Evolutionary conservation across 1,140 invertebrate species (phyloP), one percentile per base, ranked within the genome.

Genomic region (Yoshiicerus persimilis): DNA sequence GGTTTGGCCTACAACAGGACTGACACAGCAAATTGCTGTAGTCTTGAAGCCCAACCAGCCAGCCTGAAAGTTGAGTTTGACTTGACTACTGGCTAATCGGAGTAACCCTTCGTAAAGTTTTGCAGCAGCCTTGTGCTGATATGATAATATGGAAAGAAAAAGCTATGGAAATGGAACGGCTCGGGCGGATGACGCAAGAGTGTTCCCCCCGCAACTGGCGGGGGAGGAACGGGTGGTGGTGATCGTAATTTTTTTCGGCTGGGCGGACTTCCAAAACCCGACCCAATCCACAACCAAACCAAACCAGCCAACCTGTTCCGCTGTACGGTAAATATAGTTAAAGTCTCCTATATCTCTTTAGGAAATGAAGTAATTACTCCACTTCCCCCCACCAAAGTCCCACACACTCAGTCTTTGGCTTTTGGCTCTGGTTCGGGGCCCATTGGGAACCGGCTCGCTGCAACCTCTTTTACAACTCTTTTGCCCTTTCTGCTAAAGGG

Each of bases 141-240:
- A 66, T 27, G 23, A 70, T 27, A 27, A 70, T 30, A 27, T 27
- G 23, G n/a, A 34, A 80, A 34, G 75, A 80, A 80, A 80, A 80
- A 80, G 75, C 75, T 80, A 80, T 80, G 75, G 75, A 80, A 80
- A 80, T 80, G 75, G 34, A 80, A 80, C 75, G 75, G 75, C n/a
- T n/a, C n/a, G 38, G 75, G 75, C 32, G 32, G 75, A 80, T 80
- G 75, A 80, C 75, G 75, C 75, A 80, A 80, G 75, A 80, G 75
- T 80, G 25, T 70, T 70, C 34, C 75, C 75, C 75, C 75, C 75
- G 32, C 32, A 80, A 80, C 20, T n/a, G 75, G 75, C 75, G 75
- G 75, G 75, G 75, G 75, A 80, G 75, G 75, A n/a, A 80, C 75
- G 34, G n/a, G n/a, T n/a, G n/a, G n/a, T n/a, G 75, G 75, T 38